Conservation (phyloP, 2,797 vertebrate species). For the Halcyon leucocephala region DNA sequence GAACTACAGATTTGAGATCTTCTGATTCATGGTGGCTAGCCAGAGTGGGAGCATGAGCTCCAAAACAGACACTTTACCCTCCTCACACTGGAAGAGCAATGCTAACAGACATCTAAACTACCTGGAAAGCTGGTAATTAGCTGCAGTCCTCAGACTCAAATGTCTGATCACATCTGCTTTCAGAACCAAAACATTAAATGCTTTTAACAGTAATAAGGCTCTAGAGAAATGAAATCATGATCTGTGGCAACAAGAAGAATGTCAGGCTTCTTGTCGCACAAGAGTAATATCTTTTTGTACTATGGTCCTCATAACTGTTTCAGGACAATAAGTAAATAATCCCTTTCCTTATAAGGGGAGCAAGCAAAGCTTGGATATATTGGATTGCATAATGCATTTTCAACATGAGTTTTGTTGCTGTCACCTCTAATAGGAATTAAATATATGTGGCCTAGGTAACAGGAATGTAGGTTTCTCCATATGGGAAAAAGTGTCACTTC, state of each 20-base stretch:
- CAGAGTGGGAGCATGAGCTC: neutral
- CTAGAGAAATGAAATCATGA: neutral
- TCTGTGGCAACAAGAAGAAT: neutral
- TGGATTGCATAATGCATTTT: neutral
- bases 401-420: constrained; percentile 46
- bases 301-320: neutral
- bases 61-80: neutral
- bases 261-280: neutral
- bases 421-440: constrained; percentile 33
- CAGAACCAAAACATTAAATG: neutral
- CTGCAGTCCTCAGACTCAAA: neutral
- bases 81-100: neutral
- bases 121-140: neutral
- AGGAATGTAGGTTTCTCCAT: neutral
- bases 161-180: neutral
- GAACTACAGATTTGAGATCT: neutral
- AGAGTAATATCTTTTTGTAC: neutral
- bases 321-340: neutral
- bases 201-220: neutral
- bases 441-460: neutral
- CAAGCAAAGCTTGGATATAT: neutral
- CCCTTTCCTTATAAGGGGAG: neutral
- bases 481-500: neutral
- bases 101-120: neutral
- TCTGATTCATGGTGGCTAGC: neutral